Conservation (phyloP, 2,113 vertebrate species). For the Galbula dea region DNA sequence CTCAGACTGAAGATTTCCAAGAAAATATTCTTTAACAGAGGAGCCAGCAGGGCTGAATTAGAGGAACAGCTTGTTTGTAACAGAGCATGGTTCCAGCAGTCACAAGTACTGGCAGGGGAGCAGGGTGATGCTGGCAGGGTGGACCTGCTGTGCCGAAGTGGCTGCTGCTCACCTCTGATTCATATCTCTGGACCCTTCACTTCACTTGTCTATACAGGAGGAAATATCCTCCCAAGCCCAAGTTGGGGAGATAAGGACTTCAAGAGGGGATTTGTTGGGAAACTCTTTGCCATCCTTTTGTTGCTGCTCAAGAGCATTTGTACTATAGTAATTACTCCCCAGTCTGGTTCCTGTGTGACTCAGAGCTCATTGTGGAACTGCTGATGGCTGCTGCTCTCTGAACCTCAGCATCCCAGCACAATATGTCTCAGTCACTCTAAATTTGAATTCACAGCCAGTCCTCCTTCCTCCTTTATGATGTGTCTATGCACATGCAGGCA, state of each 20-base stretch:
- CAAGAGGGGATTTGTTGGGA: background rate
- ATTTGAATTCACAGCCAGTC: background rate
- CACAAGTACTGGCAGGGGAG: background rate
- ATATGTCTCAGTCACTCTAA: background rate
- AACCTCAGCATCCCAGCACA: background rate
- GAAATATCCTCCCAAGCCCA: constrained; percentile 6
- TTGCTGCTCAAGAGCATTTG: background rate
- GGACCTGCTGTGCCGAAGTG: background rate
- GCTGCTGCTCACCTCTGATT: background rate
- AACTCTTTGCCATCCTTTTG: background rate
- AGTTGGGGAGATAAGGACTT: background rate
- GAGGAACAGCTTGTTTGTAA: background rate
- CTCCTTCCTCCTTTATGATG: background rate
- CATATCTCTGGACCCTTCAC: background rate
- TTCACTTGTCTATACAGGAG: background rate
- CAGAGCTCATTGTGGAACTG: background rate
- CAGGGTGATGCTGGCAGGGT: background rate
- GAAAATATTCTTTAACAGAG: background rate
- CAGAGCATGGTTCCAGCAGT: background rate
- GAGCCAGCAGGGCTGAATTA: background rate
- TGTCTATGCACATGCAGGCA: background rate
- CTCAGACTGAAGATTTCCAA: background rate
- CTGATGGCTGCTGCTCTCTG: background rate
- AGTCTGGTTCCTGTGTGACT: constrained; percentile 12
- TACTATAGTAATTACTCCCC: background rate